Base-by-base conservation (phyloP, 1,140 invertebrate genomes). In the Rhynchophorus ferrugineus region DNA sequence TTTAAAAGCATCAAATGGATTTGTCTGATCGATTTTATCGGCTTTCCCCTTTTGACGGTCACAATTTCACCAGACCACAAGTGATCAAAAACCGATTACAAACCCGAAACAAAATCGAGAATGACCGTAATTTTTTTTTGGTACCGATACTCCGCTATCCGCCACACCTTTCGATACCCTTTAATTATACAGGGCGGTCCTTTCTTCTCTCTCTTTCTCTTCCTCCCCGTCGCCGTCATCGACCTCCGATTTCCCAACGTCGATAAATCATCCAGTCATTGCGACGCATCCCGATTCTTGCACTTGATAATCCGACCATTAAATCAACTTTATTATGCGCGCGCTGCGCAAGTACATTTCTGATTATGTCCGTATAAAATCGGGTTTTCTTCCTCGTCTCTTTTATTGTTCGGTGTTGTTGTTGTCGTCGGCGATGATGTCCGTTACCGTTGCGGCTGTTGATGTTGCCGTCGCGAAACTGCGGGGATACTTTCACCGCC, bases 241-340 rank as follows among this genome's bases (percentile, higher is more conserved):
- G 11, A 36, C 34, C 34, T 3, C 3, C 17, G 17, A 39, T 3
- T 39, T 7, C 19, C 9, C n/a, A 17, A 3, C 13, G 13, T 7
- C 17, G 19, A 3, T 39, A 39, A 39, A 39, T 39, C 37, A 39
- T 17, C 37, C n/a, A 39, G 37, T 39, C 37, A 39, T 39, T 13
- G n/a, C 9, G 19, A 18, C 19, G 37, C 37, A 39, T 39, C 37
- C 11, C 17, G 37, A 39, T 39, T 17, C 13, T 39, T 39, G 19
- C 17, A 39, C 7, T 39, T 39, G 37, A 17, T 33, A 22, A 33
- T 44, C 19, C 29, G 13, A n/a, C 11, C 44, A 29, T 49, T 41
- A 49, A 49, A 49, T 49, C 47, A 41, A 20, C 41, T 49, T 39
- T 49, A 41, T 39, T 49, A 39, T 41, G 37, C 9, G 20, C 16